Conservation (phyloP, 2,888 invertebrate species). For the Drosophila lacicola region DNA sequence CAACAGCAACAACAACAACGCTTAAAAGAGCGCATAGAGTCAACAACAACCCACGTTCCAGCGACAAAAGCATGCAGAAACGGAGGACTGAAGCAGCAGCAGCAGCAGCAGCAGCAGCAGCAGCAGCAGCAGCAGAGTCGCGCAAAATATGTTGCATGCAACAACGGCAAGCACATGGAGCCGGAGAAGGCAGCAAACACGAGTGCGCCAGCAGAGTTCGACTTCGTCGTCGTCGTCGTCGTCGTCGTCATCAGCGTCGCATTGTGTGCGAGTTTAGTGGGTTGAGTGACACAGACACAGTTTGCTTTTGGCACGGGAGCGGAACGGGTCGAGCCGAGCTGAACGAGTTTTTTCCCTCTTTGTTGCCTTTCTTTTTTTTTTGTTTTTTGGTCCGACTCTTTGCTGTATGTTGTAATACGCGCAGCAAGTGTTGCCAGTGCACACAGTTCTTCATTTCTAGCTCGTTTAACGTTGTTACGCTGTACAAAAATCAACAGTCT, state of each 20-base stretch:
- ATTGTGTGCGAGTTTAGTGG: constrained; percentile 78
- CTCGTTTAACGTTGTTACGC: not conserved
- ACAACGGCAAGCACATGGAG: constrained; percentile 15
- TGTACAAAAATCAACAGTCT: constrained; percentile 6
- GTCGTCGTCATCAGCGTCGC: constrained; percentile 32
- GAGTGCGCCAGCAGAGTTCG: constrained; percentile 46
- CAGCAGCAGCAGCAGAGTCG: constrained; percentile 22
- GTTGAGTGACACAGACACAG: constrained; percentile 80
- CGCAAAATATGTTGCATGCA: constrained; percentile 50
- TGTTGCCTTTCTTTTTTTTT: constrained; percentile 26
- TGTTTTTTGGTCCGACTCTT: constrained; percentile 31
- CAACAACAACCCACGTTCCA: constrained; percentile 41
- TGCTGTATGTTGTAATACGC: constrained; percentile 39
- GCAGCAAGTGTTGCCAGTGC: constrained; percentile 46
- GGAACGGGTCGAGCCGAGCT: constrained; percentile 50
- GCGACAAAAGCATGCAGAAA: constrained; percentile 22
- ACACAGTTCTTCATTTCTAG: constrained; percentile 3
- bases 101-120: constrained; percentile 17
- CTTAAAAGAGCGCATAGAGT: constrained; percentile 30
- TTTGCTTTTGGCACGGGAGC: constrained; percentile 65
- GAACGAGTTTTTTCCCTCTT: constrained; percentile 53
- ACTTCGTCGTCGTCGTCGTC: constrained; percentile 33
- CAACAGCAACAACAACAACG: constrained; percentile 14
- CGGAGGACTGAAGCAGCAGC: constrained; percentile 14
- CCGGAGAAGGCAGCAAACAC: constrained; percentile 37